Conservation (phyloP, 1,140 invertebrate genomes). For the Manduca sexta region DNA sequence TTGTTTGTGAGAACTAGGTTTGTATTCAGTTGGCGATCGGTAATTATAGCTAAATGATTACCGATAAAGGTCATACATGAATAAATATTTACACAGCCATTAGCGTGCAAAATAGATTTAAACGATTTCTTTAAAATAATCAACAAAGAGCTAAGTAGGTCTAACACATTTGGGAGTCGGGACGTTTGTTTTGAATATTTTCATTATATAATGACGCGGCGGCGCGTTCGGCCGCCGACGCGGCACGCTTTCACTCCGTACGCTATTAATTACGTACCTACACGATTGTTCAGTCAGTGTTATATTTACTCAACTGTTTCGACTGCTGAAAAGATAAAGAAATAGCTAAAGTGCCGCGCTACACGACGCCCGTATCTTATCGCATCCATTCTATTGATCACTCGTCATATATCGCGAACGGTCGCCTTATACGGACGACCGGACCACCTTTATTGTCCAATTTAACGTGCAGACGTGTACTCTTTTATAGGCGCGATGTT, state of each 20-base stretch:
- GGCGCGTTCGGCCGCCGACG: slow-evolving; percentile 36
- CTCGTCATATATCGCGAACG: slow-evolving; percentile 62
- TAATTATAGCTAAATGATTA: slow-evolving; percentile 15
- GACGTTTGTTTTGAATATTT: slow-evolving; percentile 57
- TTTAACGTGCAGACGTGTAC: slow-evolving; percentile 60
- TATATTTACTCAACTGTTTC: slow-evolving; percentile 68
- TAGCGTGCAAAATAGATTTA: slow-evolving; percentile 5
- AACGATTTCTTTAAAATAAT: slow-evolving; percentile 14
- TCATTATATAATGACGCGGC: slow-evolving; percentile 65
- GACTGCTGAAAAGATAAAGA: slow-evolving; percentile 65
- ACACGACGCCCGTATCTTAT: slow-evolving; percentile 61
- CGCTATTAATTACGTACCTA: slow-evolving; percentile 55
- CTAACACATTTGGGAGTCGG: slow-evolving; percentile 53
- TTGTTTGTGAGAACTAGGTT: slow-evolving; percentile 13
- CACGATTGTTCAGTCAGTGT: slow-evolving; percentile 47
- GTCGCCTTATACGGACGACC: slow-evolving; percentile 58
- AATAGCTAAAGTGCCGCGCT: slow-evolving; percentile 43
- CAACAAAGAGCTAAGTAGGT: slow-evolving; percentile 39
- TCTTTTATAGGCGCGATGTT: slow-evolving; percentile 58
- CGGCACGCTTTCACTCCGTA: slow-evolving; percentile 59
- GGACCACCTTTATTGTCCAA: slow-evolving; percentile 66
- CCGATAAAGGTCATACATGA: slow-evolving; percentile 9
- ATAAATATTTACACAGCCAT: slow-evolving; percentile 18
- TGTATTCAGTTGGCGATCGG: slow-evolving; percentile 19
- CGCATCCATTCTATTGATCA: slow-evolving; percentile 64